Conservation (phyloP, 2,888 invertebrate species). For the Drosophila sordidula region DNA sequence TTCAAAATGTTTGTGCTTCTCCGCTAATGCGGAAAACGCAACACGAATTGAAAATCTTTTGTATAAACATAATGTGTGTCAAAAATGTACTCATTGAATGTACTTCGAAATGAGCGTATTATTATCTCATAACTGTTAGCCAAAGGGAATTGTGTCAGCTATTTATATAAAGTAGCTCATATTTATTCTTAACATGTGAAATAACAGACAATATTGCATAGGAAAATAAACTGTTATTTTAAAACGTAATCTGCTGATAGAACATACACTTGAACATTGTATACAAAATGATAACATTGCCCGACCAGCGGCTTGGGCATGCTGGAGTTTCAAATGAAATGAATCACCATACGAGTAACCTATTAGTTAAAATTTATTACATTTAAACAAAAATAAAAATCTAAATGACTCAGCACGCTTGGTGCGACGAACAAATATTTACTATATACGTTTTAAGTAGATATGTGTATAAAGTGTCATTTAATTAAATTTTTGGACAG, state of each 20-base stretch:
- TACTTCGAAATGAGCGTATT: slow-evolving; percentile 13
- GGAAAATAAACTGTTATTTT: background rate
- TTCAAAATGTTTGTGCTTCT: slow-evolving; percentile 7
- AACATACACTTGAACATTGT: background rate
- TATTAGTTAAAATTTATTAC: slow-evolving; percentile 10
- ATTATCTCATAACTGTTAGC: slow-evolving; percentile 22
- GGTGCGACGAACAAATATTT: background rate
- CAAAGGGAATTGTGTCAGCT: slow-evolving; percentile 35
- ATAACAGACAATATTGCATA: slow-evolving; percentile 1
- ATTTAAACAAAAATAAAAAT: background rate
- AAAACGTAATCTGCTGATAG: slow-evolving; percentile 13
- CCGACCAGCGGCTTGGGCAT: background rate
- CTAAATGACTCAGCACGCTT: slow-evolving; percentile 25
- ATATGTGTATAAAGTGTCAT: slow-evolving; percentile 10
- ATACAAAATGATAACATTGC: slow-evolving; percentile 30
- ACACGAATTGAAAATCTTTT: slow-evolving; percentile 23
- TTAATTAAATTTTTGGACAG: slow-evolving; percentile 31
- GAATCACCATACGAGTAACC: slow-evolving; percentile 28
- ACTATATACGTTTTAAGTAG: slow-evolving; percentile 3
- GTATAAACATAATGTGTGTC: background rate
- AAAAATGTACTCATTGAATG: slow-evolving; percentile 3
- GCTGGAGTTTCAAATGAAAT: slow-evolving; percentile 4
- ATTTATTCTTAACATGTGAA: slow-evolving; percentile 21
- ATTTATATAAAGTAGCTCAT: slow-evolving; percentile 22
- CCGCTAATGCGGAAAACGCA: background rate